Evolutionary conservation across 1,140 invertebrate species (phyloP).

Genomic region (Elymnias hypermnestra): DNA sequence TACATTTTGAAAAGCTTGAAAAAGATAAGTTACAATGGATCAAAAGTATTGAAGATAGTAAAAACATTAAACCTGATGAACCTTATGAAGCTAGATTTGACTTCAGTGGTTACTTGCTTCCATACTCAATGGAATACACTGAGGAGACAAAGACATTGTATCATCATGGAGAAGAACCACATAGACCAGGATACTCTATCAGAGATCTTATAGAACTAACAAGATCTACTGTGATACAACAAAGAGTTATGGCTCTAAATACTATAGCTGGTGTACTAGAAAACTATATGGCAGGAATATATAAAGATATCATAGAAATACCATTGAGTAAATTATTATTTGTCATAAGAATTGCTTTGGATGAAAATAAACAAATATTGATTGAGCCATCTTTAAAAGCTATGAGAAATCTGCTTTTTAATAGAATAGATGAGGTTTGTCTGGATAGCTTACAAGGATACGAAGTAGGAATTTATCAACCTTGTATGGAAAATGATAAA

Average conservation of each 20-base stretch:
- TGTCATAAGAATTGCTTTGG: conserved; percentile 88
- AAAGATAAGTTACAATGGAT: conserved; percentile 92
- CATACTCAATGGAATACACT: conserved; percentile 79
- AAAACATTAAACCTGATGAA: conserved; percentile 63
- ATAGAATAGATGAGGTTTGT: conserved; percentile 85
- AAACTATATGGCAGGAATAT: conserved; percentile 83
- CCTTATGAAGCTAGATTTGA: conserved; percentile 85
- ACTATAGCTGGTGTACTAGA: conserved; percentile 87
- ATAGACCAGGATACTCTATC: conserved; percentile 91
- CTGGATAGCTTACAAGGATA: conserved; percentile 83
- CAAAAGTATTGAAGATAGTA: conserved; percentile 78
- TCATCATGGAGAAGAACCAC: conserved; percentile 94
- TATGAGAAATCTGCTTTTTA: conserved; percentile 84
- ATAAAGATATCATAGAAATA: conserved; percentile 81
- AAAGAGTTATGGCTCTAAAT: conserved; percentile 86
- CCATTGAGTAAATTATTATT: conserved; percentile 85
- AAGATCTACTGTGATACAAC: conserved; percentile 83
- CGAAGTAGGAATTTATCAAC: conserved; percentile 79
- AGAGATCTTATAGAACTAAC: conserved; percentile 88
- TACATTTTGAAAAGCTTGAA: conserved; percentile 89
- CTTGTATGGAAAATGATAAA: conserved; percentile 77
- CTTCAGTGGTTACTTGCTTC: conserved; percentile 82
- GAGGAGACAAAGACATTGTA: conserved; percentile 81
- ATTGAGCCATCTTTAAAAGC: conserved; percentile 84
- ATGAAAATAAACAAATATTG: conserved; percentile 86